These are phyloP conservation scores for Eurytoma californica DNA, from an alignment of 2,888 invertebrate genomes.

Conservation along the genomic window DNA sequence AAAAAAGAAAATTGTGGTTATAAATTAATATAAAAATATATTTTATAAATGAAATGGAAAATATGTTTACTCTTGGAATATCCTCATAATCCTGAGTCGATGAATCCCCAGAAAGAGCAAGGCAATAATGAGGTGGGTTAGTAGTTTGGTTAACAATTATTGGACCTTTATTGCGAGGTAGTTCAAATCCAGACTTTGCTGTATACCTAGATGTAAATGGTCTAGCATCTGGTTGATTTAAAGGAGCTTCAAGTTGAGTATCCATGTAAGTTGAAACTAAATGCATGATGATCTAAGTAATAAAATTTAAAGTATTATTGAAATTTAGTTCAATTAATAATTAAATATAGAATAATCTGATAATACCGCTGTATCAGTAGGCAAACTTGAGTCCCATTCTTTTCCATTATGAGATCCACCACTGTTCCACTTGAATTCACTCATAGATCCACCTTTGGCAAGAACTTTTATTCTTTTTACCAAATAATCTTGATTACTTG, in stretches of 20 bases:
- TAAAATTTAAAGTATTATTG: conserved; percentile 36
- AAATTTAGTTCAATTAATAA: neutral
- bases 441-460: conserved; percentile 89
- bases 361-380: conserved; percentile 89
- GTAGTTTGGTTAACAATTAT: conserved; percentile 81
- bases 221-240: conserved; percentile 81
- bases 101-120: conserved; percentile 76
- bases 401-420: conserved; percentile 85
- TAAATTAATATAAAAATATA: conserved; percentile 13
- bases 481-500: conserved; percentile 90
- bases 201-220: conserved; percentile 78
- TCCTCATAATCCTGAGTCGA: conserved; percentile 79
- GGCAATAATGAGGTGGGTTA: conserved; percentile 84
- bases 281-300: conserved; percentile 86
- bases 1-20: conserved; percentile 65
- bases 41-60: neutral
- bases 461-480: conserved; percentile 87
- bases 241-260: conserved; percentile 83
- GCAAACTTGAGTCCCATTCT: conserved; percentile 88
- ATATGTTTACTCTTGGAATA: conserved; percentile 79
- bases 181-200: conserved; percentile 74
- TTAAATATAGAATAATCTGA: neutral
- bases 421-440: conserved; percentile 91
- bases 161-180: conserved; percentile 75
- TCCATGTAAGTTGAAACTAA: conserved; percentile 91